These are phyloP conservation scores for Bradypodion pumilum DNA, from an alignment of 2,797 vertebrate genomes.

Conservation along the genomic window DNA sequence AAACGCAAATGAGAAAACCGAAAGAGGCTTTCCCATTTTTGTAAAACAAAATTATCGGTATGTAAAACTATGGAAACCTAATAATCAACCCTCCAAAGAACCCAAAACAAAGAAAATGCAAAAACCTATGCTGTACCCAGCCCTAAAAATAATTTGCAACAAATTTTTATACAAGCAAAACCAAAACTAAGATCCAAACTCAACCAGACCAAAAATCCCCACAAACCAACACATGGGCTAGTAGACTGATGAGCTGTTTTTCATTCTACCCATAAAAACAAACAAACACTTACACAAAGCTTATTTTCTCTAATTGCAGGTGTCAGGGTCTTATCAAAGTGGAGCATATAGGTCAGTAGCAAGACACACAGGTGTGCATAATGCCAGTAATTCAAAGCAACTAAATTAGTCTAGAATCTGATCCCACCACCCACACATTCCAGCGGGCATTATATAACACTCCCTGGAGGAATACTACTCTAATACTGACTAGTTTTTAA, in stretches of 20 bases:
- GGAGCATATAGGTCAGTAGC: constrained; percentile 68
- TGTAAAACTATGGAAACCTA: no score
- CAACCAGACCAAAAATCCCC: not conserved
- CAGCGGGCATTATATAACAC: constrained; percentile 73
- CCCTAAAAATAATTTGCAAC: no score
- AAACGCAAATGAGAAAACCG: no score
- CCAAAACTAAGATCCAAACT: no score
- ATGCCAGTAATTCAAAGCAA: constrained; percentile 74
- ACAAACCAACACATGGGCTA: constrained; percentile 33
- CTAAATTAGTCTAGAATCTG: constrained; percentile 80
- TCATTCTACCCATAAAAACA: constrained; percentile 31
- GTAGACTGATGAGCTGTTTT: not conserved
- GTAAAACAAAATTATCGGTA: no score
- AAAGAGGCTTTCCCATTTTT: no score
- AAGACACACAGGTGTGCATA: constrained; percentile 79
- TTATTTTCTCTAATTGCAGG: constrained; percentile 66
- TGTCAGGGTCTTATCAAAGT: constrained; percentile 71
- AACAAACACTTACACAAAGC: constrained; percentile 58
- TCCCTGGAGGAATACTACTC: constrained; percentile 73
- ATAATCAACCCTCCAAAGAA: no score
- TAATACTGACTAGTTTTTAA: constrained; percentile 70
- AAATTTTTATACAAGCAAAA: no score
- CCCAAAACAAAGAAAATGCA: no score
- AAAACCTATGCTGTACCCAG: no score
- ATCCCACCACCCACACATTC: constrained; percentile 83